These are phyloP conservation scores for Leptoclinus maculatus DNA, from an alignment of 2,797 vertebrate genomes.

Conservation along the genomic window DNA sequence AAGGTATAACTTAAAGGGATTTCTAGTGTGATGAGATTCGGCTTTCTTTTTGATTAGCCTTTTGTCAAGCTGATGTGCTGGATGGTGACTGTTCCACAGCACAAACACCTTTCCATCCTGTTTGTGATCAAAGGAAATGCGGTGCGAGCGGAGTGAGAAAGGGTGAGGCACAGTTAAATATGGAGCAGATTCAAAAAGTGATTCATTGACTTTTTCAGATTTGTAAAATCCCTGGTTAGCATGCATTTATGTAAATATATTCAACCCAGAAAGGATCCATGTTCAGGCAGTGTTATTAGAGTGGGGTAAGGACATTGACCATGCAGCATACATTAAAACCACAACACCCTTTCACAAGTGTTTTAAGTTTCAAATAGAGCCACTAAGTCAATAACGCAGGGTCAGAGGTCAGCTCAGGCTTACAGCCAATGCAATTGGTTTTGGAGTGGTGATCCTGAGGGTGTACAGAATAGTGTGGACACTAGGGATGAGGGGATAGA, in stretches of 20 bases:
- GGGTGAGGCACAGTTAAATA: constrained; percentile 72
- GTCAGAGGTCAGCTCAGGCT: constrained; percentile 46
- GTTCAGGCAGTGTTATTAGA: not conserved
- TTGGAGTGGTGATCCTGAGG: constrained; percentile 32
- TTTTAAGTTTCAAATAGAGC: not conserved
- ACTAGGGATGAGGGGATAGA: constrained; percentile 12
- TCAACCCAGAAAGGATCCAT: constrained; percentile 17
- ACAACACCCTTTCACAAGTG: not conserved
- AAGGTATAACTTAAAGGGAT: not conserved
- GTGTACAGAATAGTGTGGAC: constrained; percentile 14
- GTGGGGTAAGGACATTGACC: not conserved
- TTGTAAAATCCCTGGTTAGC: constrained; percentile 81
- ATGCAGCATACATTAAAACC: not conserved
- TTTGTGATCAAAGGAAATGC: constrained; percentile 45
- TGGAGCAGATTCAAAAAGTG: constrained; percentile 65
- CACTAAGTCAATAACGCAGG: constrained; percentile 19
- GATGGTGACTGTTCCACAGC: constrained; percentile 40
- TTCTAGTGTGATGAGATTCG: constrained; percentile 12
- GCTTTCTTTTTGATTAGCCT: constrained; percentile 29
- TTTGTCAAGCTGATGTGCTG: constrained; percentile 56
- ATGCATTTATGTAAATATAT: constrained; percentile 42
- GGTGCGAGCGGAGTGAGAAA: constrained; percentile 54
- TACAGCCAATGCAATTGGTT: constrained; percentile 49
- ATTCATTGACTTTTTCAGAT: constrained; percentile 57
- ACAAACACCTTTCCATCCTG: constrained; percentile 27